Percentiles rank a stretch among this genome's conserved stretches.
Conservation (phyloP, 2,797 vertebrate genomes). For the Podarcis lilfordi region DNA sequence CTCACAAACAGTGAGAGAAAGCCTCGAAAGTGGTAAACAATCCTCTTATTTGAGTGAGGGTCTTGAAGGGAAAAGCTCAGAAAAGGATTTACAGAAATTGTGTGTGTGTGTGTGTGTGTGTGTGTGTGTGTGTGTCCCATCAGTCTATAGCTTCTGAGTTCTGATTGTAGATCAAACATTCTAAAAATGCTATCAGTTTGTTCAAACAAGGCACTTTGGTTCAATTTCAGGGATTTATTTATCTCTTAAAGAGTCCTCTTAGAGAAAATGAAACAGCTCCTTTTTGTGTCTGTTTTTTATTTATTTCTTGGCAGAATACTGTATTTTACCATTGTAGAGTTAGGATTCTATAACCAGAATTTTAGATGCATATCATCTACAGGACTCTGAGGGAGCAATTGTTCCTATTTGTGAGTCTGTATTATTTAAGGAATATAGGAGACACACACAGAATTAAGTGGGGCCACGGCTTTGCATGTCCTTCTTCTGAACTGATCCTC, state of each 20-base stretch:
- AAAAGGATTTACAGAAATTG: slow-evolving; percentile 14
- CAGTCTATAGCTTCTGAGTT: not conserved
- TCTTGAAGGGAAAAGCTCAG: slow-evolving; percentile 3
- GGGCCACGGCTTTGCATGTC: not conserved
- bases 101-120: too few relatives aligned
- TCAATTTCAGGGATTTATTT: not conserved
- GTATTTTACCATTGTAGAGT: not conserved
- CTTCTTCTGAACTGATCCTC: not conserved
- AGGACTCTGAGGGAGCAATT: not conserved
- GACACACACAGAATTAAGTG: not conserved
- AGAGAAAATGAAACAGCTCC: slow-evolving; percentile 20
- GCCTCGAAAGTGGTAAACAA: not conserved
- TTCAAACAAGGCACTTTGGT: not conserved
- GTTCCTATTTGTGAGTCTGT: not conserved
- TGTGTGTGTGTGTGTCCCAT: not conserved
- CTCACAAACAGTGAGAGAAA: not conserved
- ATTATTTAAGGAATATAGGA: not conserved
- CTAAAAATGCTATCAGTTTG: not conserved
- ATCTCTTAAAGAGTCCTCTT: not conserved
- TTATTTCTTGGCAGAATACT: not conserved
- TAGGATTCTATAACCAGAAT: too few relatives aligned
- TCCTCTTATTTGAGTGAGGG: not conserved
- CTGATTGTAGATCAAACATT: slow-evolving; percentile 9
- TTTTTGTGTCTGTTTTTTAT: not conserved
- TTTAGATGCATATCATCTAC: not conserved